Base-by-base conservation (phyloP, 2,797 vertebrate species). In the Poecilia gillii region DNA sequence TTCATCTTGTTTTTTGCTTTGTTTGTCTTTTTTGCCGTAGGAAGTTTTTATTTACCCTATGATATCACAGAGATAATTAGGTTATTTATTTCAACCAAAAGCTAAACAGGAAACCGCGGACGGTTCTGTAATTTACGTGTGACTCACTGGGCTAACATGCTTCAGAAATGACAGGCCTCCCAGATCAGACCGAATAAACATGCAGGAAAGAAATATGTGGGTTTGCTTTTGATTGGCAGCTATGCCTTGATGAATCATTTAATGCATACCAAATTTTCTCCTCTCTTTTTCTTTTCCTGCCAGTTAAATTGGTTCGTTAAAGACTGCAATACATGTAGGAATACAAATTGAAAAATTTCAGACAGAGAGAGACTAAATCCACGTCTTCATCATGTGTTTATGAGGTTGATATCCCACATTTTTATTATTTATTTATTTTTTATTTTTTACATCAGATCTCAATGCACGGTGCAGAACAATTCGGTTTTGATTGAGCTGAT, bases 91-190 rank as follows among this genome's bases (percentile, higher is more conserved):
- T n/a, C 14, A 77, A 74, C 76, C 53, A 12, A 25, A 73, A 75
- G 49, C 41, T 11, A 51, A 81, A 72, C 12, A 84, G 83, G 16
- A 0, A 23, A 51, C 81, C 77, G 72, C 7, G 41, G 74, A 45
- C 31, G 70, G 64, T 78, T 84, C 84, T 85, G 62, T 87, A 68
- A 87, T 85, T 49, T 81, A 45, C 83, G 72, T 81, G 84, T 86
- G 87, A 84, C 77, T 89, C 86, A 85, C 74, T 36, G 76, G 62
- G 74, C 72, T 8, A 7, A 53, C 81, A 84, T 11, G 57, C 76
- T 82, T 90, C 78, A 84, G 81, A 89, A 89, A 89, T 36, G 84
- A 88, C 85, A 84, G 81, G 73, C 77, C 87, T 88, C 77, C 87
- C 87, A 81, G 74, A 80, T 72, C 33, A 1, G 20, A 75, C 77